Evolutionary conservation across 2,113 vertebrate genomes (phyloP), one percentile per base, ranked within the genome.

Genomic region (Nematolebias whitei): DNA sequence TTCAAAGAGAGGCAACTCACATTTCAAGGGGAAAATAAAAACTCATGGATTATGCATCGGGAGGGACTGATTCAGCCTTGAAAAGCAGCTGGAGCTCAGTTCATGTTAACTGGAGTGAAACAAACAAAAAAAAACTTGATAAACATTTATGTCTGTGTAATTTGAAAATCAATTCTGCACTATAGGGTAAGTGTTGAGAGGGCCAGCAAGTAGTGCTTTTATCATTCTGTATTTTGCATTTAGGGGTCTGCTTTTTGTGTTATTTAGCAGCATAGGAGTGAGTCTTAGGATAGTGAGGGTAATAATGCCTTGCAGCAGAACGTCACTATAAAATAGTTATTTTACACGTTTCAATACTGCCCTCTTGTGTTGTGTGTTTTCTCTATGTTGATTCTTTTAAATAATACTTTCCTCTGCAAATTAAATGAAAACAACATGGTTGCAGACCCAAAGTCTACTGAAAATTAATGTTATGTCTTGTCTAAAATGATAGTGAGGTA

Each of bases 1-100:
- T 87, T 91, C 89, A 89, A 90, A 88, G 88, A 63, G 61, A 63
- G 61, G 74, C 75, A 80, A 84, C 80, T 87, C 82, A 78, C 59
- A 85, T 91, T 88, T 88, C 83, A 87, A 63, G 79, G 71, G 80
- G 59, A 80, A 88, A 88, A 90, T 79, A 90, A 76, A 89, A 89
- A 88, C 73, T 86, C 77, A 87, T 87, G 83, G 79, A 84, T 90
- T 76, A 89, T 87, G 84, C 77, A 89, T 89, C 62, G 79, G 76
- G 61, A 81, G 72, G 73, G 80, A 89, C 65, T 69, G 69, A 77
- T 65, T 85, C 59, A 70, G 76, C 61, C 76, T 79, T 89, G 20
- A 56, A 65, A 32, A 74, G 65, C 59, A 74, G 77, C 68, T 78
- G 53, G 64, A 43, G 55, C 60, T 55, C 68, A 57, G 56, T 52